These are phyloP conservation scores for Elephas maximus DNA, from an alignment of 2,113 vertebrate species.

Conservation along the genomic window DNA sequence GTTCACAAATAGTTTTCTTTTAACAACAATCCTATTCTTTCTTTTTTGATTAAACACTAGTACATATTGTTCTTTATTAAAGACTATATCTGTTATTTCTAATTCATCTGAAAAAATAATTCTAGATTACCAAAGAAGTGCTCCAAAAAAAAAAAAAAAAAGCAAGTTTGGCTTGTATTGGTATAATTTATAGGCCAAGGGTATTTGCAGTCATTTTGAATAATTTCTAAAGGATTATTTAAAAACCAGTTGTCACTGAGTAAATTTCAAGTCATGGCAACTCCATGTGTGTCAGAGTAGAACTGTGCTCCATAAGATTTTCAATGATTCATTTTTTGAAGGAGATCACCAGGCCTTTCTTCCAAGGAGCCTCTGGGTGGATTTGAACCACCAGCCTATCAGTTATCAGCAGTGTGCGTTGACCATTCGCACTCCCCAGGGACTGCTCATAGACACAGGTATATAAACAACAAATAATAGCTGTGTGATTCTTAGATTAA, in stretches of 20 bases:
- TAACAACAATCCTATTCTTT: neutral
- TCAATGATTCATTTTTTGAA: neutral
- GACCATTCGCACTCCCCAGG: neutral
- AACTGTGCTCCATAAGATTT: neutral
- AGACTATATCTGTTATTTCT: neutral
- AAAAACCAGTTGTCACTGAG: neutral
- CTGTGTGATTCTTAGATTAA: neutral
- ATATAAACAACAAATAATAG: neutral
- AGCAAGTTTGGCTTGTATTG: neutral
- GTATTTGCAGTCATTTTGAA: neutral
- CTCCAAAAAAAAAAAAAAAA: neutral
- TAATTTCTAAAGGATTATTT: neutral
- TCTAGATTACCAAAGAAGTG: neutral
- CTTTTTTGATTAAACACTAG: neutral
- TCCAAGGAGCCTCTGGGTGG: neutral
- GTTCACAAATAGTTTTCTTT: neutral
- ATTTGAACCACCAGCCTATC: neutral
- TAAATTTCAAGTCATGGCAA: neutral
- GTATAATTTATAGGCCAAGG: neutral
- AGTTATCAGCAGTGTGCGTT: neutral
- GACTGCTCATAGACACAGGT: neutral
- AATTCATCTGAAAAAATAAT: neutral
- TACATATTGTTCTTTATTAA: neutral
- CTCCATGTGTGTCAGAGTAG: neutral
- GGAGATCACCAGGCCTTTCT: neutral